A percentile compares a stretch with the other conserved stretches of the same genome.
Conservation (phyloP, 2,888 invertebrate species). For the Anarsia innoxiella region DNA sequence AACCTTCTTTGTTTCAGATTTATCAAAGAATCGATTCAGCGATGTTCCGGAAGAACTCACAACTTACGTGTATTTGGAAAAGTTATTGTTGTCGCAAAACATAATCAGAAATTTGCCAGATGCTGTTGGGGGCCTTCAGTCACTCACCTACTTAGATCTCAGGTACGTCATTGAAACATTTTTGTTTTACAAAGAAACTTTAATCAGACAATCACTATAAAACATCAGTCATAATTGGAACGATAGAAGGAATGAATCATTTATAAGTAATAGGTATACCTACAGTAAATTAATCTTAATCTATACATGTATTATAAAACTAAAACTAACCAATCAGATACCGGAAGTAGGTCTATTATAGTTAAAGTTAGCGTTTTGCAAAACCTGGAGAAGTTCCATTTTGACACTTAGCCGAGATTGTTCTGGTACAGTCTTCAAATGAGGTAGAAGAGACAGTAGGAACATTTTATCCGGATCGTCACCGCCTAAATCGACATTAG, state of each 20-base stretch:
- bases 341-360: no score
- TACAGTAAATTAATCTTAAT: no score
- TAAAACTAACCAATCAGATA: no score
- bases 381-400: conserved; percentile 62
- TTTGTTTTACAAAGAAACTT: no score
- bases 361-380: conserved; percentile 56
- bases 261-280: no score
- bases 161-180: conserved; percentile 75
- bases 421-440: conserved; percentile 57
- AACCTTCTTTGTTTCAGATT: conserved; percentile 56
- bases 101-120: conserved; percentile 91
- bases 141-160: conserved; percentile 92
- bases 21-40: conserved; percentile 80
- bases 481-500: conserved; percentile 46
- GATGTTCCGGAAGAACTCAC: conserved; percentile 94
- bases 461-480: conserved; percentile 62
- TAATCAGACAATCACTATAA: no score
- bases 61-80: conserved; percentile 90
- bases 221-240: neutral
- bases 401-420: conserved; percentile 51
- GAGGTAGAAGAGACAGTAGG: conserved; percentile 55
- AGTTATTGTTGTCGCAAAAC: conserved; percentile 92
- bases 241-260: neutral
- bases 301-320: no score
- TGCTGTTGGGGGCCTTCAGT: conserved; percentile 86